phyloP scores from a whole-genome alignment of 2,888 invertebrate species.

The Calliscelio sp. region DNA sequence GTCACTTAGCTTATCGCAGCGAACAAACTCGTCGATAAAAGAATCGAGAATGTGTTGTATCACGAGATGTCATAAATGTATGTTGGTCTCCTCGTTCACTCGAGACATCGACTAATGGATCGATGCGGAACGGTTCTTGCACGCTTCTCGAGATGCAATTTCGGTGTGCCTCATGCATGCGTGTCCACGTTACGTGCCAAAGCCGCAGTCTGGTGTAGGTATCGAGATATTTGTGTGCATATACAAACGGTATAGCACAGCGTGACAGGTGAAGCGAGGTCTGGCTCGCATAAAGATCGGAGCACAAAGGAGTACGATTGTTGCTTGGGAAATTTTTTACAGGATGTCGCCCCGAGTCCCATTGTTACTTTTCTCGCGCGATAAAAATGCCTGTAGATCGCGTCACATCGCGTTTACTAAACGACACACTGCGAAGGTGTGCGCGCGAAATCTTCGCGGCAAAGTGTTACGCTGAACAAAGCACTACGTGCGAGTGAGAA shows the following conservation, averaged over 20 bases:
- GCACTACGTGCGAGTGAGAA: constrained; percentile 42
- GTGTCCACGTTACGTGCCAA: constrained; percentile 60
- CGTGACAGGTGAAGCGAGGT: constrained; percentile 67
- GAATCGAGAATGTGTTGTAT: constrained; percentile 22
- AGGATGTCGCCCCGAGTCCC: constrained; percentile 69
- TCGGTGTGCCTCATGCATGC: constrained; percentile 52
- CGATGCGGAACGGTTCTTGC: constrained; percentile 50
- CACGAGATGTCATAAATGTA: constrained; percentile 37
- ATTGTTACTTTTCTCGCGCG: constrained; percentile 67
- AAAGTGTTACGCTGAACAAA: constrained; percentile 41
- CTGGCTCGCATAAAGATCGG: constrained; percentile 69
- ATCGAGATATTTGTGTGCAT: constrained; percentile 65
- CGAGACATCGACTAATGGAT: constrained; percentile 58
- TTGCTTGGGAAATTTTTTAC: constrained; percentile 72
- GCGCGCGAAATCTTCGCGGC: constrained; percentile 49
- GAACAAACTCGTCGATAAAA: constrained; percentile 25
- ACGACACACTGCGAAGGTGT: constrained; percentile 48
- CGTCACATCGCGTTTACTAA: constrained; percentile 66
- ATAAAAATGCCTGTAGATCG: constrained; percentile 66
- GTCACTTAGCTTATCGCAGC: constrained; percentile 46
- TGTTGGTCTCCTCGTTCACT: constrained; percentile 4
- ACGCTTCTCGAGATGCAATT: constrained; percentile 41
- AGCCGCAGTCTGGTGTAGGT: constrained; percentile 47
- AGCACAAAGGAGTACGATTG: constrained; percentile 70
- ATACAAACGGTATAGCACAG: constrained; percentile 62